Percentiles rank a stretch among this genome's conserved stretches.
These are phyloP conservation scores for Cyphomyrus discorhynchus DNA, from an alignment of 2,113 vertebrate genomes.

Conservation along the genomic window DNA sequence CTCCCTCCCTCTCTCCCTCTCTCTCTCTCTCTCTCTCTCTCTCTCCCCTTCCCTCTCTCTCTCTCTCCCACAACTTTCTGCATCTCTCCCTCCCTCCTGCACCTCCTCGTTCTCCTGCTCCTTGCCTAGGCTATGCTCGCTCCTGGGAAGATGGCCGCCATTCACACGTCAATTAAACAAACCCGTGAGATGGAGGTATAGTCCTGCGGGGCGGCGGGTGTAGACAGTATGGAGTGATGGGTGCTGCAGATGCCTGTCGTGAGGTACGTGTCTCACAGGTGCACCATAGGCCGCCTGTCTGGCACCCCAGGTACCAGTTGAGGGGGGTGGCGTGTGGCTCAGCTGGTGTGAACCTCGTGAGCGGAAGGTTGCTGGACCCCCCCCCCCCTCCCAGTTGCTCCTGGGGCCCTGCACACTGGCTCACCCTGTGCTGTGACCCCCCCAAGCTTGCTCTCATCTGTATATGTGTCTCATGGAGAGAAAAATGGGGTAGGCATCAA, in stretches of 20 bases:
- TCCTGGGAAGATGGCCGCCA: background rate
- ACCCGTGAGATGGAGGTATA: background rate
- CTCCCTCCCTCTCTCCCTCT: background rate
- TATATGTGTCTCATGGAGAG: background rate
- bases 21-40: background rate
- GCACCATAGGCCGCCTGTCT: background rate
- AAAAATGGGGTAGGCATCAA: no score
- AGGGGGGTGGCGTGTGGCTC: background rate
- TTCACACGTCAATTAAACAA: background rate
- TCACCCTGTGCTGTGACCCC: background rate
- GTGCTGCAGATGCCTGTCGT: background rate
- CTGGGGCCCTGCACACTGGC: no score
- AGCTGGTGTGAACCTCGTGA: no score
- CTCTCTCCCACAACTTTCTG: background rate
- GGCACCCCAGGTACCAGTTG: background rate
- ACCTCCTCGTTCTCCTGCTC: background rate
- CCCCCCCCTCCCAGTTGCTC: no score
- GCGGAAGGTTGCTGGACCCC: no score
- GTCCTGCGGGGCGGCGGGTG: background rate
- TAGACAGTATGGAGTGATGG: background rate
- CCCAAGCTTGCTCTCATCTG: background rate
- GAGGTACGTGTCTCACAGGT: background rate
- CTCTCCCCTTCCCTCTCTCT: background rate
- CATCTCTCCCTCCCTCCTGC: background rate
- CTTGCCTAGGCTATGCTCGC: background rate